Evolutionary conservation across 2,113 vertebrate species (phyloP).

Genomic region (Nicator chloris): DNA sequence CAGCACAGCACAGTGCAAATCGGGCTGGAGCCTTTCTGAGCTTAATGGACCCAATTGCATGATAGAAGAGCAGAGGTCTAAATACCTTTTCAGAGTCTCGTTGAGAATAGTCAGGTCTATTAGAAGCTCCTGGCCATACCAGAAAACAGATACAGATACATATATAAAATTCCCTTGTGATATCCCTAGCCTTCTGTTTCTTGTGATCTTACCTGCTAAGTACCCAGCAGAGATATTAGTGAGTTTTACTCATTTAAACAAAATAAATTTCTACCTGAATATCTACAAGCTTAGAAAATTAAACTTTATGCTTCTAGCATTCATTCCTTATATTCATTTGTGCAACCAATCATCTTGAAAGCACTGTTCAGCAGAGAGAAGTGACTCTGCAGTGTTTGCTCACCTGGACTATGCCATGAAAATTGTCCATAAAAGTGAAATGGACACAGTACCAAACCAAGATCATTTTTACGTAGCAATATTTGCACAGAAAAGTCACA

Average conservation of each 20-base stretch:
- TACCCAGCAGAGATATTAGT: not conserved
- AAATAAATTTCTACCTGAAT: not conserved
- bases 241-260: not conserved
- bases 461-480: not conserved
- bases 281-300: not conserved
- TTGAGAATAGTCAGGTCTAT: not conserved
- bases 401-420: not conserved
- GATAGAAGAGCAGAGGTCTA: not conserved
- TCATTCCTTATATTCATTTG: not conserved
- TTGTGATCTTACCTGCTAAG: not conserved
- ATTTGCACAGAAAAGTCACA: not conserved
- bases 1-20: not conserved
- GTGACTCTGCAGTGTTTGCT: not conserved
- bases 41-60: not conserved
- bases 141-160: not conserved
- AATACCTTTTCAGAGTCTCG: not conserved
- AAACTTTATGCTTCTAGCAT: not conserved
- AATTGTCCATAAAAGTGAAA: not conserved
- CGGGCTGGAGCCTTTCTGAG: not conserved
- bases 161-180: not conserved
- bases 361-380: not conserved
- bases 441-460: not conserved
- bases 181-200: not conserved
- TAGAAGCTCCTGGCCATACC: not conserved
- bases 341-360: not conserved